These are phyloP conservation scores for Cheilosia vernalis DNA, from an alignment of 2,888 invertebrate species.

Conservation along the genomic window DNA sequence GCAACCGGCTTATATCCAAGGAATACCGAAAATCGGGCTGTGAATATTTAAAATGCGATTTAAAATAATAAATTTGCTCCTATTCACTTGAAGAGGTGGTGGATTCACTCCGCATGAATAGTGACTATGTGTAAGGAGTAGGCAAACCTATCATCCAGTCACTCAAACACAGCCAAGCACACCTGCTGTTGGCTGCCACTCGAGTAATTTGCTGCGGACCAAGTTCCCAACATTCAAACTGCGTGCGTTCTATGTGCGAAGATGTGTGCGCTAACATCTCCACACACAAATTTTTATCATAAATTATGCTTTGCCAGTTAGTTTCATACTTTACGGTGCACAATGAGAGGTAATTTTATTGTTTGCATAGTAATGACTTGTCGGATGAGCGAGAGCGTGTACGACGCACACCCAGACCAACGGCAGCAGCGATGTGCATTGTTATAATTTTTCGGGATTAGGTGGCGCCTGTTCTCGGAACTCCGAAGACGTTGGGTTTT, in stretches of 20 bases:
- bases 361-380: constrained; percentile 76
- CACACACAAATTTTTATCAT: constrained; percentile 49
- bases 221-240: constrained; percentile 25
- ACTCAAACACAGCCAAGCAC: constrained; percentile 37
- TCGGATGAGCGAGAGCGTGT: constrained; percentile 32
- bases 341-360: constrained; percentile 76
- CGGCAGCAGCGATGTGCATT: constrained; percentile 56
- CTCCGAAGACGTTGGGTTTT: not conserved
- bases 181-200: constrained; percentile 18
- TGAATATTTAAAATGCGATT: constrained; percentile 68
- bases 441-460: constrained; percentile 74
- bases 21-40: constrained; percentile 45
- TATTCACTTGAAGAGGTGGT: not conserved
- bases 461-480: constrained; percentile 35
- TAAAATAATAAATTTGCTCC: constrained; percentile 50
- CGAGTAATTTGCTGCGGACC: constrained; percentile 27
- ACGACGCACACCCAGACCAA: not conserved
- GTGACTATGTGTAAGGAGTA: not conserved
- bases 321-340: constrained; percentile 60
- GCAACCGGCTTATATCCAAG: not conserved
- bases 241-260: not conserved
- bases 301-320: constrained; percentile 64
- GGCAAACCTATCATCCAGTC: constrained; percentile 19
- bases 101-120: not conserved
- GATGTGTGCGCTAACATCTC: too few species aligned